These are phyloP conservation scores for Troides oblongomaculatus DNA, from an alignment of 2,888 invertebrate species.

Conservation along the genomic window DNA sequence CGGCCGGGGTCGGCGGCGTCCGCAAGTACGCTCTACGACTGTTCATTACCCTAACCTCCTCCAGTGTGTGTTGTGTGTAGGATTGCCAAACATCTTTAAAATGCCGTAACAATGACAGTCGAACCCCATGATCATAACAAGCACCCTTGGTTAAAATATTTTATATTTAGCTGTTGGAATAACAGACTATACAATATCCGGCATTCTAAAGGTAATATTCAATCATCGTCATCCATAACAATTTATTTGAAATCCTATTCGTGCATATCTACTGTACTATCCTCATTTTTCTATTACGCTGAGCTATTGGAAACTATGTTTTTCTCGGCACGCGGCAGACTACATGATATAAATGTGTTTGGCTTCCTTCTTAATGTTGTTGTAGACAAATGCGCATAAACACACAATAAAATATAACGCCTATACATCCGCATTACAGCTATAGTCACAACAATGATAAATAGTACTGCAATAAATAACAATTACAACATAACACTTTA, in stretches of 20 bases:
- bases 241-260: slow-evolving; percentile 15
- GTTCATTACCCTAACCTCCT: slow-evolving; percentile 13
- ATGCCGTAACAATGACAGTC: slow-evolving; percentile 22
- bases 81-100: slow-evolving; percentile 26
- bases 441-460: slow-evolving; percentile 10
- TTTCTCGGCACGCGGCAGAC: slow-evolving; percentile 25
- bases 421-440: slow-evolving; percentile 1
- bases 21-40: slow-evolving; percentile 63
- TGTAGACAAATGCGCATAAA: slow-evolving; percentile 16
- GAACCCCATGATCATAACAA: too few species aligned
- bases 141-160: background rate
- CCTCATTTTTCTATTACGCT: slow-evolving; percentile 15
- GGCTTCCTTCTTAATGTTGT: slow-evolving; percentile 28
- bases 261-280: slow-evolving; percentile 17
- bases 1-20: slow-evolving; percentile 81
- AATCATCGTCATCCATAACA: slow-evolving; percentile 16
- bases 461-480: background rate
- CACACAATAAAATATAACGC: slow-evolving; percentile 13
- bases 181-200: slow-evolving; percentile 12
- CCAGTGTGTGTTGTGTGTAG: slow-evolving; percentile 23
- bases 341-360: slow-evolving; percentile 25
- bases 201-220: slow-evolving; percentile 24
- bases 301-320: slow-evolving; percentile 14
- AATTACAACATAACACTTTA: background rate
- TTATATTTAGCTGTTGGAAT: background rate